Percentiles rank a stretch among this genome's conserved stretches.
Evolutionary conservation across 2,797 vertebrate genomes (phyloP).

Genomic region (Allochrocebus solatus): DNA sequence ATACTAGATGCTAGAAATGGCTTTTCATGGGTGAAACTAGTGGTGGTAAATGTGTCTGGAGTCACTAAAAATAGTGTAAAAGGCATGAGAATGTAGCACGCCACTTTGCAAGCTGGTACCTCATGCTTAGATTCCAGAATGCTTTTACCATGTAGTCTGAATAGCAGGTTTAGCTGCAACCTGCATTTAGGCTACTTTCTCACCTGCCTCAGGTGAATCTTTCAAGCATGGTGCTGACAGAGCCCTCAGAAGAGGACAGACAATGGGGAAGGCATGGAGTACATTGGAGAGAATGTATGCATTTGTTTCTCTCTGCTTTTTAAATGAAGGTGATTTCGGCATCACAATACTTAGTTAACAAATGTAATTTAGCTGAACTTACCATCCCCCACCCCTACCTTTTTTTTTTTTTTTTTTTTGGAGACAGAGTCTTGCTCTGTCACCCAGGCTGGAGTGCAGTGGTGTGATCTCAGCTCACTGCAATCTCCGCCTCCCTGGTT

Average conservation of each 20-base stretch:
- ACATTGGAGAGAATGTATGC: rapidly evolving
- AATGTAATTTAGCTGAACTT: constrained; percentile 63
- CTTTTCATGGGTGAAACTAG: neutral
- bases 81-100: neutral
- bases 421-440: neutral
- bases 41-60: neutral
- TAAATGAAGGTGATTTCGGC: constrained; percentile 77
- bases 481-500: neutral
- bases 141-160: neutral
- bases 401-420: neutral
- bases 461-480: neutral
- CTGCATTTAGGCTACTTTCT: neutral
- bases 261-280: neutral
- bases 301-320: constrained; percentile 19
- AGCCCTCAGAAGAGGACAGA: neutral
- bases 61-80: neutral
- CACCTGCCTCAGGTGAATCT: neutral
- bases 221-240: rapidly evolving
- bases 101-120: neutral
- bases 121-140: neutral
- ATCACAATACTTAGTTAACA: constrained; percentile 74
- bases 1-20: neutral
- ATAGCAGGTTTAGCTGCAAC: neutral
- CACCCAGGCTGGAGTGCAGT: neutral
- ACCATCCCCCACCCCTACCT: too few relatives aligned